Evolutionary conservation across 2,113 vertebrate species (phyloP).

Genomic region (Sapajus apella): DNA sequence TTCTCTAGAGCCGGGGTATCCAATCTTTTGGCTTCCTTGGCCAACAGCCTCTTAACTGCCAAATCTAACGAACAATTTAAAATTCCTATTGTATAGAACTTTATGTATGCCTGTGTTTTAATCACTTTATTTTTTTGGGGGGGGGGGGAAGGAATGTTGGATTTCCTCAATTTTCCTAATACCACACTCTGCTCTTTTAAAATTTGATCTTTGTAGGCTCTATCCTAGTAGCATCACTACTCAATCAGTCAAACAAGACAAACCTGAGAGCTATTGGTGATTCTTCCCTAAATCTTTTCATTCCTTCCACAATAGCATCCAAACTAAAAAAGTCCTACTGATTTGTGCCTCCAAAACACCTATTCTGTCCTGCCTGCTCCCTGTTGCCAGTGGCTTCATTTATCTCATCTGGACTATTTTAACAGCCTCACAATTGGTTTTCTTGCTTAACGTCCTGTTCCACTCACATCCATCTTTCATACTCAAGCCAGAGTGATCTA

Average conservation of each 20-base stretch:
- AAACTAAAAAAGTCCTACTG: neutral
- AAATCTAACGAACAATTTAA: neutral
- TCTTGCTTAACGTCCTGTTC: neutral
- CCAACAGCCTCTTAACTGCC: neutral
- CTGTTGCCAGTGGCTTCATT: neutral
- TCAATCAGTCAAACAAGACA: neutral
- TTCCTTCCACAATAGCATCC: neutral
- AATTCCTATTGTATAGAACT: neutral
- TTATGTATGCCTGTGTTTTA: neutral
- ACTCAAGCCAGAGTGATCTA: neutral
- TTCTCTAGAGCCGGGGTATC: neutral
- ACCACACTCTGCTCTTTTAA: neutral
- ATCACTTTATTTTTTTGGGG: neutral
- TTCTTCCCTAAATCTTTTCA: neutral
- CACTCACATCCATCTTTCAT: neutral
- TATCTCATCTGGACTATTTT: neutral
- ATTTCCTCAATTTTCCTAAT: neutral
- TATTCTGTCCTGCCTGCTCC: neutral
- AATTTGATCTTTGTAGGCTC: neutral
- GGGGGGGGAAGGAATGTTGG: fast-evolving
- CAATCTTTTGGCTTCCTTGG: no score
- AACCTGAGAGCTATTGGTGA: neutral
- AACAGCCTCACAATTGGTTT: neutral
- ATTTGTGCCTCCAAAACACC: neutral
- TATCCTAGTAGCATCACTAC: neutral